Base-by-base conservation (phyloP, 2,888 invertebrate genomes). In the Balanococcus diminutus region DNA sequence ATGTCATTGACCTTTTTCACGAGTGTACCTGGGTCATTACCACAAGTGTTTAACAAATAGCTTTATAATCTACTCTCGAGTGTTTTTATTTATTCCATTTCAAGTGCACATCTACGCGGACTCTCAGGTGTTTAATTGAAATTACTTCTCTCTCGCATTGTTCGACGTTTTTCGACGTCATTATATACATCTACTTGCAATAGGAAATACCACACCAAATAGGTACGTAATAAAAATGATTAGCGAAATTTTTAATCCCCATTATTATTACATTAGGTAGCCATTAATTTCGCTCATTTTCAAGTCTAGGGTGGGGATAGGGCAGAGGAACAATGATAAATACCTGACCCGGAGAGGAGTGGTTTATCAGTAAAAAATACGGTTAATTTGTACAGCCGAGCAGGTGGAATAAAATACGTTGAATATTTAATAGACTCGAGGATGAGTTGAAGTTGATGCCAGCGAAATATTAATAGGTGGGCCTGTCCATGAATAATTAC, bases 401-500 rank as follows among this genome's bases (percentile, higher is more conserved):
- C 25, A 4, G 67, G 67, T 28, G 28, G 67, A 31, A 28, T 67
- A 67, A 67, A 61, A 61, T 28, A 67, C 28, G 28, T 67, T 67
- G 67, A 67, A 67, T 67, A 67, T 67, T 67, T 67, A 67, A 67
- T 28, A 11, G 28, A 19, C 16, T 67, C 16, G 14, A 28, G 67
- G 25, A 61, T 61, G 25, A 67, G 28, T 5, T 46, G 46, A 2
- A 46, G 46, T 36, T 14, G 28, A 28, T 67, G 25, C 67, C 16
- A 67, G 11, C 67, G 67, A 79, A 79, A 36, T 79, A 79, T 36
- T 79, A 36, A 79, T 79, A 79, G 75, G 75, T 79, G 19, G 36
- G 36, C 75, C 36, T 79, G 75, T 79, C 75, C 75, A 79, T 79
- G 75, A 79, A 79, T 79, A 79, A 79, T 79, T 79, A 36, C 75